phyloP scores from a whole-genome alignment of 2,888 invertebrate genomes.

The Leptopterna dolabrata region DNA sequence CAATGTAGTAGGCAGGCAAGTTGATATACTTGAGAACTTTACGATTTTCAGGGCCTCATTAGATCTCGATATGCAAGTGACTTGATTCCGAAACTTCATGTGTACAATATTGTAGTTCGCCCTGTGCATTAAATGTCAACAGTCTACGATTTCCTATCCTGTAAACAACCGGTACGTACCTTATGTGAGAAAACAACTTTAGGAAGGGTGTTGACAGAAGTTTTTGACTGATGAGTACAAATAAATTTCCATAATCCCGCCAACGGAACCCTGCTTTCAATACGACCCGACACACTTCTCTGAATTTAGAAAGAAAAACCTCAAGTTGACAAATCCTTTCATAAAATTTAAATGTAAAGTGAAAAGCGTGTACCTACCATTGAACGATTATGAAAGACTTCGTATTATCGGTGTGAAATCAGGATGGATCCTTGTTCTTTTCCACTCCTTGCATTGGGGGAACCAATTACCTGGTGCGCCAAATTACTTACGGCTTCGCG shows the following conservation, averaged over 20 bases:
- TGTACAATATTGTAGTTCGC: too few relatives aligned
- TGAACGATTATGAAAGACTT: slow-evolving; percentile 36
- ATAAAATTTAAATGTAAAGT: slow-evolving; percentile 22
- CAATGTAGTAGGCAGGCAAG: too few relatives aligned
- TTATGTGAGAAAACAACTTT: too few relatives aligned
- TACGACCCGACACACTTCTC: not conserved
- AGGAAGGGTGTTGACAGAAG: too few relatives aligned
- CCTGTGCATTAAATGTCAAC: too few relatives aligned
- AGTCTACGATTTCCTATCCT: too few relatives aligned
- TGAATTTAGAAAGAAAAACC: not conserved
- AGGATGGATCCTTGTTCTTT: slow-evolving; percentile 41
- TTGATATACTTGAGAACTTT: too few relatives aligned
- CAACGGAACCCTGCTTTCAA: not conserved
- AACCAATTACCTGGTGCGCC: slow-evolving; percentile 71
- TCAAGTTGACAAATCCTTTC: not conserved
- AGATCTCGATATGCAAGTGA: too few relatives aligned
- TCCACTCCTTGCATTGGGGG: slow-evolving; percentile 49
- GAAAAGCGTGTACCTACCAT: slow-evolving; percentile 55
- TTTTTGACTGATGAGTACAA: too few relatives aligned
- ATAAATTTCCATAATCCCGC: not conserved
- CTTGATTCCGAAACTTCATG: too few relatives aligned
- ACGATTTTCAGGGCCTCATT: too few relatives aligned
- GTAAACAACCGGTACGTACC: too few relatives aligned
- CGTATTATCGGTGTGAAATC: slow-evolving; percentile 46
- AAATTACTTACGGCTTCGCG: slow-evolving; percentile 71